Conservation (phyloP, 1,140 invertebrate species). For the Drosophila pseudoobscura region DNA sequence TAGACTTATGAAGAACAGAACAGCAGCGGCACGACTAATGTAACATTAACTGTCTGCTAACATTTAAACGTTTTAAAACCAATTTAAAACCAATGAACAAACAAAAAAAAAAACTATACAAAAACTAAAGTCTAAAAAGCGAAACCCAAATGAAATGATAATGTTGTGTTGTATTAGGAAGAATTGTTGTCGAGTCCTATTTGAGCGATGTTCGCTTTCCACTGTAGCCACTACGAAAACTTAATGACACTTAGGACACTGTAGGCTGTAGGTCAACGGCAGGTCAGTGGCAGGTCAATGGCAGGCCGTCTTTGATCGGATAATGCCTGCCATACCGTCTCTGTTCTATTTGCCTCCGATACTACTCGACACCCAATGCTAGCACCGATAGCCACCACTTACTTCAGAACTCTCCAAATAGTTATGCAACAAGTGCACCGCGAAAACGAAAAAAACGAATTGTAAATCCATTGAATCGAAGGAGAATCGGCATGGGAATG, state of each 20-base stretch:
- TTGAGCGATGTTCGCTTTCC: constrained; percentile 82
- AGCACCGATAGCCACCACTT: constrained; percentile 70
- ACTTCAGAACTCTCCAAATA: constrained; percentile 61
- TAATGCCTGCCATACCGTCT: constrained; percentile 22
- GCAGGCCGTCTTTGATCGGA: no score
- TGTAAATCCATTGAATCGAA: constrained; percentile 16
- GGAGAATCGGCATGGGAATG: constrained; percentile 23
- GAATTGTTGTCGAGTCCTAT: constrained; percentile 64
- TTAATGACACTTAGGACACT: constrained; percentile 52
- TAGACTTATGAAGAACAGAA: constrained; percentile 72
- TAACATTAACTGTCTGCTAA: constrained; percentile 64
- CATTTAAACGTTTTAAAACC: constrained; percentile 50
- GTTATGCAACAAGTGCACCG: constrained; percentile 39
- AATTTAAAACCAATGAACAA: constrained; percentile 41
- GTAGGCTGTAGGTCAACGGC: constrained; percentile 21
- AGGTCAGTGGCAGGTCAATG: neutral
- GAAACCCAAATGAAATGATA: constrained; percentile 44
- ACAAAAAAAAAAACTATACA: neutral
- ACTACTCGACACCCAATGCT: constrained; percentile 52
- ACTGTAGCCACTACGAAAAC: constrained; percentile 71
- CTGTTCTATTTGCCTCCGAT: constrained; percentile 39
- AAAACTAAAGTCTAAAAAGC: constrained; percentile 7
- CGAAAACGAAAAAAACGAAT: constrained; percentile 31
- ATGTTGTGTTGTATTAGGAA: constrained; percentile 60
- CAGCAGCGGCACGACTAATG: no score